These are phyloP conservation scores for Rhinopomastus cyanomelas DNA, from an alignment of 2,113 vertebrate species.

Conservation along the genomic window DNA sequence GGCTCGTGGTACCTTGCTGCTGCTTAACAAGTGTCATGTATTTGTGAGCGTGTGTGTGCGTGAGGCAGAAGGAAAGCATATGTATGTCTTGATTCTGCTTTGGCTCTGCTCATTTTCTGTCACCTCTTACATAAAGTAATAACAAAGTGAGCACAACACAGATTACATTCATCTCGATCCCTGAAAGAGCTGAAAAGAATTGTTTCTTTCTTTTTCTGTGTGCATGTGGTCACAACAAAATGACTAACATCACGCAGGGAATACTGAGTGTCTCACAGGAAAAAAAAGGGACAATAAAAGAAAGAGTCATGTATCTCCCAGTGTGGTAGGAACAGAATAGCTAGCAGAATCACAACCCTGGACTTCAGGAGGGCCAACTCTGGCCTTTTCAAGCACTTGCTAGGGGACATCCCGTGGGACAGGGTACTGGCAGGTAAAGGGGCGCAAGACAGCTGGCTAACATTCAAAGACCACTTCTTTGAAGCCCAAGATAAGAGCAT, in stretches of 20 bases:
- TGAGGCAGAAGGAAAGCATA: slow-evolving; percentile 23
- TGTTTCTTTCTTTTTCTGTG: not conserved
- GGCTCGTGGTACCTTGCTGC: not conserved
- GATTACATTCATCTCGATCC: slow-evolving; percentile 1
- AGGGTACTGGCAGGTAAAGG: too few relatives aligned
- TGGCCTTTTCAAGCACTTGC: too few relatives aligned
- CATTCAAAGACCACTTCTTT: too few relatives aligned
- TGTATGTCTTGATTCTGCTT: not conserved
- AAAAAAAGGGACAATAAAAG: accelerated
- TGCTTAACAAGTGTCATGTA: slow-evolving; percentile 28
- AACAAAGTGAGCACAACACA: slow-evolving; percentile 33
- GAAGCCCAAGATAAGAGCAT: too few relatives aligned
- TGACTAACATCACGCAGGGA: not conserved
- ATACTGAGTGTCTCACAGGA: not conserved
- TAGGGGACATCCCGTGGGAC: too few relatives aligned
- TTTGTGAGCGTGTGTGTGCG: not conserved
- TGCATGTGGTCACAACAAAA: not conserved
- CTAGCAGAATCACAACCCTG: too few relatives aligned
- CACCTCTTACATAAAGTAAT: slow-evolving; percentile 38
- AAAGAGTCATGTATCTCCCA: not conserved
- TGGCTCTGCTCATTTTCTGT: slow-evolving; percentile 20
- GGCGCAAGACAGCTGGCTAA: too few relatives aligned
- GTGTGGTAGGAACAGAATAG: too few relatives aligned
- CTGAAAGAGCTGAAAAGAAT: not conserved
- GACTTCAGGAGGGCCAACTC: too few relatives aligned